phyloP scores from a whole-genome alignment of 2,888 invertebrate genomes.

The Synergus itoensis region DNA sequence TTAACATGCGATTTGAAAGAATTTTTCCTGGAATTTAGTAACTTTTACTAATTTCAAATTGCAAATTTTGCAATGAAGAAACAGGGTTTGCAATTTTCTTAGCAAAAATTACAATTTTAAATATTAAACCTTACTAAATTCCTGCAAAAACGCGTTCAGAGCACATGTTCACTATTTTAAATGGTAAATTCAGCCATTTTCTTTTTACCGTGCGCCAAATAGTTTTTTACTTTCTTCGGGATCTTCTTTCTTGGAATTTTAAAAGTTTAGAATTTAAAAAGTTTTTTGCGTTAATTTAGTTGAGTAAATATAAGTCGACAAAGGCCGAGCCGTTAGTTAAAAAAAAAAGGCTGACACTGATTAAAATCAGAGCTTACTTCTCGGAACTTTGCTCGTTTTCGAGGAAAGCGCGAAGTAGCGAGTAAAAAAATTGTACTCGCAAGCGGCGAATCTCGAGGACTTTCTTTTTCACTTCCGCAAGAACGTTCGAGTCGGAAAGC shows the following conservation, averaged over 20 bases:
- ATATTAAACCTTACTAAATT: no score
- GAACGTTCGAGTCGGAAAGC: constrained; percentile 38
- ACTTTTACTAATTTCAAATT: no score
- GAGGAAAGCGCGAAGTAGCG: constrained; percentile 28
- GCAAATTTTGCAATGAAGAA: no score
- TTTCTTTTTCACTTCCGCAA: constrained; percentile 36
- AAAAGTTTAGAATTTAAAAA: constrained; percentile 7
- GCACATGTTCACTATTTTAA: no score
- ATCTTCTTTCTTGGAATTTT: background rate
- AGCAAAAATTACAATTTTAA: no score
- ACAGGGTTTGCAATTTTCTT: no score
- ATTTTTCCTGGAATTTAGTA: no score
- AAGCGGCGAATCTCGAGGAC: constrained; percentile 38
- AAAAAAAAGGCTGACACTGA: constrained; percentile 38
- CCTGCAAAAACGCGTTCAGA: no score
- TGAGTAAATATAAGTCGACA: constrained; percentile 29
- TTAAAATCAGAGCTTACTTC: constrained; percentile 41
- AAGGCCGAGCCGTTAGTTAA: constrained; percentile 3
- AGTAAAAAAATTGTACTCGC: constrained; percentile 37
- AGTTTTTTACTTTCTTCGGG: background rate
- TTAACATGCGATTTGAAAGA: no score
- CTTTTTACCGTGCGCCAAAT: no score
- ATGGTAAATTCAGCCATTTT: no score
- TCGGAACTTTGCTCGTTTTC: constrained; percentile 37
- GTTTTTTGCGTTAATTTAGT: constrained; percentile 17